Percentiles rank a stretch among this genome's conserved stretches.
phyloP scores from a whole-genome alignment of 2,113 vertebrate species.

The Megaceryle maxima region DNA sequence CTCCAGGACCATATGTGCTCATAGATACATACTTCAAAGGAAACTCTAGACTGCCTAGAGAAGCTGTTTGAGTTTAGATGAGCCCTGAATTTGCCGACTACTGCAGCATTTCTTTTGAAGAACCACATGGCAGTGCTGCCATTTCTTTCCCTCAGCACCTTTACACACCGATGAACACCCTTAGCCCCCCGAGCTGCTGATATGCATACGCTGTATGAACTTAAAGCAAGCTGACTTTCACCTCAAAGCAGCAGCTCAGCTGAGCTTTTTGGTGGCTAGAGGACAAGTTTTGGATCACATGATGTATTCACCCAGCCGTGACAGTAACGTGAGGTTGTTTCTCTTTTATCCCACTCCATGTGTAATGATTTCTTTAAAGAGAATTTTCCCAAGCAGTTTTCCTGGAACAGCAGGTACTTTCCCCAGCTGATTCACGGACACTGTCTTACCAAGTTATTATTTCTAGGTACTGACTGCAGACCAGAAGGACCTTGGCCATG shows the following conservation, averaged over 20 bases:
- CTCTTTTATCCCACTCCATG: neutral
- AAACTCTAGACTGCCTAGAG: conserved; percentile 27
- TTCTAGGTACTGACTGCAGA: neutral
- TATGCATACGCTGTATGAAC: neutral
- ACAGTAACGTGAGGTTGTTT: neutral
- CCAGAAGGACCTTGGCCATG: neutral
- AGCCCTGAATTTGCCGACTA: conserved; percentile 26
- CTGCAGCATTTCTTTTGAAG: conserved; percentile 47
- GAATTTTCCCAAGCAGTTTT: neutral
- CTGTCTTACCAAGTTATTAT: neutral
- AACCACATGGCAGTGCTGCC: neutral
- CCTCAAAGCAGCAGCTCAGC: neutral
- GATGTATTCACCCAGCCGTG: neutral
- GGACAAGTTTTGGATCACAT: neutral
- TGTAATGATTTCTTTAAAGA: neutral
- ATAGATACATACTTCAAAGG: conserved; percentile 41
- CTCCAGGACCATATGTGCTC: conserved; percentile 58
- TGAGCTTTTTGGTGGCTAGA: neutral
- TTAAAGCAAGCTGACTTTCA: neutral
- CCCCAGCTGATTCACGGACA: neutral
- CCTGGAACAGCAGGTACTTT: neutral
- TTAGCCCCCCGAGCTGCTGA: neutral
- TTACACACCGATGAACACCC: neutral
- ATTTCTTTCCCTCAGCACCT: conserved; percentile 13
- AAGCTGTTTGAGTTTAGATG: conserved; percentile 29